These are phyloP conservation scores for Mythimna ferrago DNA, from an alignment of 2,888 invertebrate species.

Conservation along the genomic window DNA sequence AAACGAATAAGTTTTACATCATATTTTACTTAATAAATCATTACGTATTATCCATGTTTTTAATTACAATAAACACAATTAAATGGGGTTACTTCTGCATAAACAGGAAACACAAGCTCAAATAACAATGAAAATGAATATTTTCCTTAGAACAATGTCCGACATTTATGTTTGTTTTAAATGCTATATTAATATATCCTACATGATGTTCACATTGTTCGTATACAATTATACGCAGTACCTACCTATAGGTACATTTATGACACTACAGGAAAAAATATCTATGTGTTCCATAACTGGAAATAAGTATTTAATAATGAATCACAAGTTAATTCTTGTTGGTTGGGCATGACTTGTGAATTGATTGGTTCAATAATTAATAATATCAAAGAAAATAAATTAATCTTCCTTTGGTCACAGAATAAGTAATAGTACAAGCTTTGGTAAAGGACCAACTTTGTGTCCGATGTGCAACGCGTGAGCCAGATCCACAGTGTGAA, in stretches of 20 bases:
- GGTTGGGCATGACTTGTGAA: constrained; percentile 32
- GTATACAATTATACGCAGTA: no score
- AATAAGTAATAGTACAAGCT: no score
- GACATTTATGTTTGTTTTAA: constrained; percentile 26
- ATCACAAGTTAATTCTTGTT: constrained; percentile 18
- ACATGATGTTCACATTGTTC: neutral
- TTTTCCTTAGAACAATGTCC: constrained; percentile 36
- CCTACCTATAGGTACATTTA: neutral
- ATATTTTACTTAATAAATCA: neutral
- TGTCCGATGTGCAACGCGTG: no score
- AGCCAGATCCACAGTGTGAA: no score
- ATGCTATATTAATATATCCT: neutral
- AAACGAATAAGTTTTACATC: neutral
- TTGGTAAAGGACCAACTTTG: no score
- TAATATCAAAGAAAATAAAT: no score
- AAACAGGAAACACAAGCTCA: constrained; percentile 51
- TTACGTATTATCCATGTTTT: neutral
- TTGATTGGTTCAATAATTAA: constrained; percentile 1
- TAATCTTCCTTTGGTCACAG: no score
- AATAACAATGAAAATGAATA: constrained; percentile 35
- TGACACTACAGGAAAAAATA: constrained; percentile 29
- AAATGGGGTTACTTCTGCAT: constrained; percentile 26
- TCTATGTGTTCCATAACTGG: neutral
- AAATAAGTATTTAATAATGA: constrained; percentile 5
- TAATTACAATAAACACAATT: constrained; percentile 25